Evolutionary conservation across 2,888 invertebrate species (phyloP), one percentile per base, ranked within the genome.

Genomic region (Julus scanicus): DNA sequence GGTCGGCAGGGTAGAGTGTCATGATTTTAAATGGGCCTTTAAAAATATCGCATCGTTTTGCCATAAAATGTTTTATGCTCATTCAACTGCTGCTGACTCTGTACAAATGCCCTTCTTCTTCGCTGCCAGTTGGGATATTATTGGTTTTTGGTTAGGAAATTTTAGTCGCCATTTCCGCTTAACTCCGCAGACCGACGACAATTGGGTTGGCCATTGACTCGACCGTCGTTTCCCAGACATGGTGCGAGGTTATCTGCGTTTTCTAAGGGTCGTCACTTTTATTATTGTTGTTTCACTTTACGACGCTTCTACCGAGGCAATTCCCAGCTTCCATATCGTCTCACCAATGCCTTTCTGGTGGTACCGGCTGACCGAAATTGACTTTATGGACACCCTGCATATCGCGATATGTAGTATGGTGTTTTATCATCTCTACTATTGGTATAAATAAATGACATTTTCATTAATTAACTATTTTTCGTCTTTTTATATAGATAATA

Each of bases 151-250:
- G 63, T 63, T 63, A 63, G 63, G 63, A 63, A 17, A 63, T 63
- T 63, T 63, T 63, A 63, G 63, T n/a, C 63, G 63, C 63, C n/a
- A n/a, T 63, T 63, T 63, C 63, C 63, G 63, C 63, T 63, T 13
- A 13, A 13, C n/a, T n/a, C 63, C 15, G 53, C 53, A 2, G 11
- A 53, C 53, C 53, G 15, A 53, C 63, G 63, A 63, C 63, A 63
- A 63, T 63, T 63, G 63, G 63, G 63, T 63, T n/a, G 63, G 63
- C 3, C 63, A 8, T 63, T 63, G 63, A 63, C 63, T 63, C 63
- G 63, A 63, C 63, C 63, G 63, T 63, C 63, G 63, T 63, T 63
- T n/a, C 63, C 63, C 8, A 53, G 15, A 48, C 48, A 48, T 9
- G 6, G 48, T 48, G 6, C 5, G 48, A 63, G 63, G 63, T 63